Conservation (phyloP, 1,140 invertebrate genomes). For the Drosophila tropicalis region DNA sequence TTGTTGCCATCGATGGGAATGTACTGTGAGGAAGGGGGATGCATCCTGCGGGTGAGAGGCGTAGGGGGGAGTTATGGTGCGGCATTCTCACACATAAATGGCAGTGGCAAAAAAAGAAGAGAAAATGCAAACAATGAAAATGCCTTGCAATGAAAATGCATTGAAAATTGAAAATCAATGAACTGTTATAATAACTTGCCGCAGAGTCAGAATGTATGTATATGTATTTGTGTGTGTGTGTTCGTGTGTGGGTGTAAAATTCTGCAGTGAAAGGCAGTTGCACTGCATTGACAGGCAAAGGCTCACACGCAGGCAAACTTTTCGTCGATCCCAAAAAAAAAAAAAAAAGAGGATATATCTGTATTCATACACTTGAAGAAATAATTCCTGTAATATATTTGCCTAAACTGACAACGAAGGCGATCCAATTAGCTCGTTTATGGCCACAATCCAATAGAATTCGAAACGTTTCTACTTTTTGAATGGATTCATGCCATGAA, state of each 20-base stretch:
- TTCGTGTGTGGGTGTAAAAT: slow-evolving; percentile 17
- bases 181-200: slow-evolving; percentile 80
- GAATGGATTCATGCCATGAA: no score
- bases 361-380: slow-evolving; percentile 33
- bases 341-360: not conserved
- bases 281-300: slow-evolving; percentile 46
- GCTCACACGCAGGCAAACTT: slow-evolving; percentile 21
- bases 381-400: not conserved
- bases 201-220: slow-evolving; percentile 60
- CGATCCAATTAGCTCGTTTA: no score
- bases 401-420: no score
- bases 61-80: not conserved
- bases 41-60: not conserved
- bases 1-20: slow-evolving; percentile 38
- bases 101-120: slow-evolving; percentile 4
- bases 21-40: not conserved
- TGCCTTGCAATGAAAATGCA: slow-evolving; percentile 61
- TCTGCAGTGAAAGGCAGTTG: slow-evolving; percentile 32
- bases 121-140: slow-evolving; percentile 70
- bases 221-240: slow-evolving; percentile 31
- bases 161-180: slow-evolving; percentile 81
- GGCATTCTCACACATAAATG: not conserved
- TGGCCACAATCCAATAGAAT: no score
- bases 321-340: not conserved
- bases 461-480: no score